Evolutionary conservation across 2,113 vertebrate genomes (phyloP).

Genomic region (Tychaedon coryphoeus): DNA sequence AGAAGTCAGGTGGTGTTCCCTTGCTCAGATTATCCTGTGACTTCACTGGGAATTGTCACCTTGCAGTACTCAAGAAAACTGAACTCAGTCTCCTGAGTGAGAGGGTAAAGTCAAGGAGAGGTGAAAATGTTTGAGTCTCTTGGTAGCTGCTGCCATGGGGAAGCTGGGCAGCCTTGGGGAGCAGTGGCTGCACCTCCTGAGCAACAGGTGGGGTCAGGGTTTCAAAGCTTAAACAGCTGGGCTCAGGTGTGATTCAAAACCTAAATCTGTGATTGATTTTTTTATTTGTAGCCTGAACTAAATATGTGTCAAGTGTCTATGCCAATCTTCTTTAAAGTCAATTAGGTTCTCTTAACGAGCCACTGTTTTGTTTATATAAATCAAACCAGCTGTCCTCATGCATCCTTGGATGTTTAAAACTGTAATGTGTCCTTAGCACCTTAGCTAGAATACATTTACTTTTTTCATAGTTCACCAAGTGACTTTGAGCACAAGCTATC

Average conservation of each 20-base stretch:
- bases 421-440: not conserved
- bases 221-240: not conserved
- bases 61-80: not conserved
- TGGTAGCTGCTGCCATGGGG: not conserved
- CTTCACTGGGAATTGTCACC: not conserved
- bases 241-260: not conserved
- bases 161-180: not conserved
- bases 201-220: not conserved
- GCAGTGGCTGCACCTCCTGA: not conserved
- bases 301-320: not conserved
- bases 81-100: not conserved
- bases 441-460: not conserved
- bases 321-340: not conserved
- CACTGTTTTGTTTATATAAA: not conserved
- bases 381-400: accelerated
- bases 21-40: not conserved
- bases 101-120: not conserved
- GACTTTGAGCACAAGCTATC: not conserved
- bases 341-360: not conserved
- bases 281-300: not conserved
- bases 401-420: not conserved
- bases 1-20: not conserved
- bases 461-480: not conserved
- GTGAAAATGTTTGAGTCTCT: not conserved
- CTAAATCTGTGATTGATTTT: not conserved